Base-by-base conservation (phyloP, 1,140 invertebrate genomes). In the Eubasilissa regina region DNA sequence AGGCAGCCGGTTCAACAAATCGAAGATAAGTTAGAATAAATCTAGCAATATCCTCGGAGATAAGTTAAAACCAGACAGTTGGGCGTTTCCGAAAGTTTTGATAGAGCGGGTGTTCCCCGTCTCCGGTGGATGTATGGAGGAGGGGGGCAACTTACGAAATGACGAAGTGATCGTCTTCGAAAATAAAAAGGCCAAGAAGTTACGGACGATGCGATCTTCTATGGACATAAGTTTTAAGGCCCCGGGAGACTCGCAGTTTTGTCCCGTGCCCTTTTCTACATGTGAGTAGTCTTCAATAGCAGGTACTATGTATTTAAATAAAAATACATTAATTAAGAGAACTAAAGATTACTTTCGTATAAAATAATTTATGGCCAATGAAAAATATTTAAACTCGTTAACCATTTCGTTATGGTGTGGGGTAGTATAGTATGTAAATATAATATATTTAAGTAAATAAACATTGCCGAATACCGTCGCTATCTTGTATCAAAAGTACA, bases 111-210 rank as follows among this genome's bases (percentile, higher is more conserved):
- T 73, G 68, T 51, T 73, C 47, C 17, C 19, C 47, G 48, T 68
- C 64, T 64, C 47, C 64, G 45, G 45, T 25, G 15, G 17, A 3
- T 0, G 55, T 3, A 4, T 4, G 53, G 53, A 4, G 60, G 60
- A 0, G 9, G 15, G 51, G 68, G n/a, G 51, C n/a, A 73, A 73
- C 68, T 25, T 73, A 73, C 15, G 48, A 73, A 73, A 73, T 73
- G 68, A 73, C 68, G 68, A 55, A 73, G 68, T 70, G 66, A 70
- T 70, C 66, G 66, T 70, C 68, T 73, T 73, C 25, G 68, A 73
- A 55, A 73, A 73, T 73, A 73, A 73, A 73, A 73, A 73, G 68
- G 68, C 68, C 21, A 55, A 73, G 68, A 73, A 73, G 68, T 73
- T 73, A 73, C 48, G 68, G 47, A 47, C 48, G 68, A 55, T 73